Evolutionary conservation across 2,113 vertebrate genomes (phyloP).

Genomic region (Malurus melanocephalus): DNA sequence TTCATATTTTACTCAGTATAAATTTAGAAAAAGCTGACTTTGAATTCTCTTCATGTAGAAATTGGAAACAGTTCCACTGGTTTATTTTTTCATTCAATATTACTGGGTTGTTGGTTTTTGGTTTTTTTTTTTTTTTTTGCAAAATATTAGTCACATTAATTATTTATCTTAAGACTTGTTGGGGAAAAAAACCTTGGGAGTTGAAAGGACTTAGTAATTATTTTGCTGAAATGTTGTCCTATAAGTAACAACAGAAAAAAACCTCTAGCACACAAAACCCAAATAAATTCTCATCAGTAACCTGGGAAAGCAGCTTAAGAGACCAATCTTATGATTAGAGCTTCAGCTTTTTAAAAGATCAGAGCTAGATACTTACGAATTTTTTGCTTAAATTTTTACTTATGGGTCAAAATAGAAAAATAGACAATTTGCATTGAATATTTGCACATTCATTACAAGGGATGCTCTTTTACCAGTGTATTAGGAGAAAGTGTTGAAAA

Average conservation of each 20-base stretch:
- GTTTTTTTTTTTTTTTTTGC: not conserved
- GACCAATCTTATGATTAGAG: not conserved
- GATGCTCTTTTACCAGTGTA: not conserved
- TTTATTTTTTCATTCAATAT: not conserved
- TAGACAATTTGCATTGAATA: not conserved
- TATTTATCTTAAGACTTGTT: not conserved
- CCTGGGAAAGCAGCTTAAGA: not conserved
- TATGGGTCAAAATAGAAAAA: not conserved
- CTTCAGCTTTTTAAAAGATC: not conserved
- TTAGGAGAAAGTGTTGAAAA: not conserved
- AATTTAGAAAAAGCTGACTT: slow-evolving; percentile 49
- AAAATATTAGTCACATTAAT: not conserved
- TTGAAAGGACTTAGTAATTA: not conserved
- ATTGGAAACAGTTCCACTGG: not conserved
- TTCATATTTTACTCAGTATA: not conserved
- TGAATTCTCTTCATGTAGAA: slow-evolving; percentile 8
- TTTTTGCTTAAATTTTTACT: not conserved
- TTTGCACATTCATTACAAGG: not conserved
- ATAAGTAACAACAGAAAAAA: not conserved
- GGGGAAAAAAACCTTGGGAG: not conserved
- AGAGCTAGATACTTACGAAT: not conserved
- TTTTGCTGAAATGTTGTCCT: not conserved
- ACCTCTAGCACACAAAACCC: not conserved
- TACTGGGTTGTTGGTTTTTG: no score
- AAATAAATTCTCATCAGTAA: not conserved